Percentiles rank a stretch among this genome's conserved stretches.
These are phyloP conservation scores for Pantherophis vulpinus DNA, from an alignment of 2,797 vertebrate species.

Conservation along the genomic window DNA sequence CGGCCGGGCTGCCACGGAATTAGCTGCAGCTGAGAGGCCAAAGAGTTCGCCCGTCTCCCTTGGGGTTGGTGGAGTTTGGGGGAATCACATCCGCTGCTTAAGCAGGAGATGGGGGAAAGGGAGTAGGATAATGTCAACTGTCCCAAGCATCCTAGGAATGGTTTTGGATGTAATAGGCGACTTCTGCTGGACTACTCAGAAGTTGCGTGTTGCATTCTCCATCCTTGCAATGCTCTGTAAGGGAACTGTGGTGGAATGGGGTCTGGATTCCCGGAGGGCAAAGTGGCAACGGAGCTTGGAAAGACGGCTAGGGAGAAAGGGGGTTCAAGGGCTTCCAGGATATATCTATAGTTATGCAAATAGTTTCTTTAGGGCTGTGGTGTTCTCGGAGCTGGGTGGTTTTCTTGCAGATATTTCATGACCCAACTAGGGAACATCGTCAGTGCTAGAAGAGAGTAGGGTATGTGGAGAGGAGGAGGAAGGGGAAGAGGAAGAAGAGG, in stretches of 20 bases:
- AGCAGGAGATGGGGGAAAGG: neutral
- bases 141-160: too few species aligned
- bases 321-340: neutral
- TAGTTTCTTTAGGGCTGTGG: neutral
- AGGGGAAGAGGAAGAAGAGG: too few species aligned
- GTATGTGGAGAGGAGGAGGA: too few species aligned
- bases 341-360: neutral
- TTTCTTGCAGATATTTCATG: neutral
- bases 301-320: neutral
- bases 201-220: too few species aligned
- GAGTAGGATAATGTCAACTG: neutral
- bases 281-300: neutral
- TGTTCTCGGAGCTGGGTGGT: neutral
- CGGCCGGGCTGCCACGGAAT: neutral
- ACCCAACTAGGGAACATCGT: neutral
- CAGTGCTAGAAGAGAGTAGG: neutral
- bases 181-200: neutral
- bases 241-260: neutral
- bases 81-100: neutral
- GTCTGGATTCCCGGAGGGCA: neutral
- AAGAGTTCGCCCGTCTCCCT: neutral
- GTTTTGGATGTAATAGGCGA: neutral
- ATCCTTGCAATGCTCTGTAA: neutral
- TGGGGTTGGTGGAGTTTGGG: fast-evolving
- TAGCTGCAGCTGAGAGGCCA: conserved; percentile 15